These are phyloP conservation scores for Turnix velox DNA, from an alignment of 2,113 vertebrate species.

Conservation along the genomic window DNA sequence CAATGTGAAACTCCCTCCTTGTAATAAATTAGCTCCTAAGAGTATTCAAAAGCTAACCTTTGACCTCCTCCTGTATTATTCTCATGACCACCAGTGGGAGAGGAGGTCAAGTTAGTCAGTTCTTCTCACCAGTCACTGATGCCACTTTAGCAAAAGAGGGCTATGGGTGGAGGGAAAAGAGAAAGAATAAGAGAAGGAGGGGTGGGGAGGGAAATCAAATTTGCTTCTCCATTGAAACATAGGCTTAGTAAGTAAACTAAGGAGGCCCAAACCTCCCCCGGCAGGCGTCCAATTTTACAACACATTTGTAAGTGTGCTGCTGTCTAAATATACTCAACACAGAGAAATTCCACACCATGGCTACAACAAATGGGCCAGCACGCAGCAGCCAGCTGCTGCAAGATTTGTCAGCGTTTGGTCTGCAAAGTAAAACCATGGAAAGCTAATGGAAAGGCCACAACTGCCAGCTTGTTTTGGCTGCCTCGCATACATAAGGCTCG, in stretches of 20 bases:
- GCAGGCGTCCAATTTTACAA: conserved; percentile 59
- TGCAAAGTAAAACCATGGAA: conserved; percentile 2
- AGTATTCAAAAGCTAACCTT: conserved; percentile 65
- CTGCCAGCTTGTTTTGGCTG: conserved; percentile 3
- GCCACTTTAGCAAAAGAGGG: conserved; percentile 51
- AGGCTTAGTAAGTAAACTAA: conserved; percentile 60
- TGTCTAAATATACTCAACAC: conserved; percentile 69
- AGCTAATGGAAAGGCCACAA: conserved; percentile 33
- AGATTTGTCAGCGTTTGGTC: background rate
- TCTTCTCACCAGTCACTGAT: conserved; percentile 65
- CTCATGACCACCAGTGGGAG: conserved; percentile 67
- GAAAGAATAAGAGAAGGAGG: conserved; percentile 5
- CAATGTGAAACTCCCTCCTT: conserved; percentile 67
- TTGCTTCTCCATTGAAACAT: conserved; percentile 52
- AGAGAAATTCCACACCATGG: conserved; percentile 75
- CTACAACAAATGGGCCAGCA: conserved; percentile 27
- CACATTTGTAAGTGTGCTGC: conserved; percentile 67
- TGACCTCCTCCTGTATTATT: conserved; percentile 47
- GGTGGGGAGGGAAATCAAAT: conserved; percentile 44
- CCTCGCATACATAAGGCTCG: background rate
- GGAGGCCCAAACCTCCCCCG: conserved; percentile 36
- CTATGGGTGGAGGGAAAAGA: conserved; percentile 7
- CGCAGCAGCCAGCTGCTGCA: conserved; percentile 24
- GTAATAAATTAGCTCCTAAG: conserved; percentile 70
- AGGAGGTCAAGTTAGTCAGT: conserved; percentile 66